Evolutionary conservation across 2,888 invertebrate species (phyloP).

Genomic region (Laspeyria flexula): DNA sequence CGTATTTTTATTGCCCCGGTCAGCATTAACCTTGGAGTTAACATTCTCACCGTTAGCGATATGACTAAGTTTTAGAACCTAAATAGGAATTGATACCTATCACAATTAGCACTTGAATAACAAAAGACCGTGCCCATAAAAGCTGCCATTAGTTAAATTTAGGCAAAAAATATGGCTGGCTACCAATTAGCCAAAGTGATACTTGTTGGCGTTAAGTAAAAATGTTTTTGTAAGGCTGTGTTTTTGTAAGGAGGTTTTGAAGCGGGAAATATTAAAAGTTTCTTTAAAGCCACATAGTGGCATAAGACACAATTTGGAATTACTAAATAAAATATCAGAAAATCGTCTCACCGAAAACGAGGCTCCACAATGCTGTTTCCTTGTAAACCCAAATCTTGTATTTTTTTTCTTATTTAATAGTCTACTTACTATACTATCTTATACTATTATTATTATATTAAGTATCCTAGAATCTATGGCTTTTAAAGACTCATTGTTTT

Average conservation of each 20-base stretch:
- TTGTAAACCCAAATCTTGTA: too few species aligned
- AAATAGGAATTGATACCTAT: conserved; percentile 13
- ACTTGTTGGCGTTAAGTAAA: conserved; percentile 49
- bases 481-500: too few species aligned
- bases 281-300: background rate
- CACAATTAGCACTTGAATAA: conserved; percentile 25
- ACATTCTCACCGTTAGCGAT: conserved; percentile 9
- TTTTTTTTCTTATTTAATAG: too few species aligned
- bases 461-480: too few species aligned
- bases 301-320: too few species aligned
- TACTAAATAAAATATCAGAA: too few species aligned
- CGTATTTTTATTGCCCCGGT: background rate
- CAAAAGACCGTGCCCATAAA: conserved; percentile 36
- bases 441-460: too few species aligned
- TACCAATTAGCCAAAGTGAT: conserved; percentile 61
- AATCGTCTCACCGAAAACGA: too few species aligned
- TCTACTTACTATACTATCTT: too few species aligned
- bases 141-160: conserved; percentile 32
- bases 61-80: conserved; percentile 21
- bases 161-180: conserved; percentile 29
- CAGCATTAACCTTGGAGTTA: conserved; percentile 16
- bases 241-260: background rate
- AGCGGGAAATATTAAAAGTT: background rate
- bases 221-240: conserved; percentile 20
- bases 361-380: too few species aligned